Percentiles rank a stretch among this genome's conserved stretches.
phyloP scores from a whole-genome alignment of 1,140 invertebrate genomes.

The Nixonia krombeini region DNA sequence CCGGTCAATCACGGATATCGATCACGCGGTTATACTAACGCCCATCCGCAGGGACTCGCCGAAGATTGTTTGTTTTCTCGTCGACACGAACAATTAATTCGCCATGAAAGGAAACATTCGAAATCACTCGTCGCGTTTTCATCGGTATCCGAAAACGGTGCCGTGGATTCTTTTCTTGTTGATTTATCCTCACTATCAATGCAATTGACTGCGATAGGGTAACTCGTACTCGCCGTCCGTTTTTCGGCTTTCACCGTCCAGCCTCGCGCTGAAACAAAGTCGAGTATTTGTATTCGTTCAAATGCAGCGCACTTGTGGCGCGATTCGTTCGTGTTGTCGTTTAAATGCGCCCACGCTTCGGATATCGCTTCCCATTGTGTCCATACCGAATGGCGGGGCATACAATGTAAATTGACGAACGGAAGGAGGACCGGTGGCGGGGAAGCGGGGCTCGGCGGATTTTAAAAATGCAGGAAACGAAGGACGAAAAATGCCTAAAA shows the following conservation, averaged over 20 bases:
- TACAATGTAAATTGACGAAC: constrained; percentile 41
- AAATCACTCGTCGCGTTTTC: constrained; percentile 9
- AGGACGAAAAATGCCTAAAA: constrained; percentile 20
- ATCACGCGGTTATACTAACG: too few species aligned
- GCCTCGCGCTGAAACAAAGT: constrained; percentile 24
- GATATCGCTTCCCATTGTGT: constrained; percentile 43
- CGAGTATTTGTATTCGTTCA: constrained; percentile 37
- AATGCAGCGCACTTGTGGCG: constrained; percentile 32
- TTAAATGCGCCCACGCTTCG: constrained; percentile 44
- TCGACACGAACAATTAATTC: too few species aligned
- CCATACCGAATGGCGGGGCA: constrained; percentile 35
- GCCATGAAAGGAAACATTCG: too few species aligned
- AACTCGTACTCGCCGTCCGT: constrained; percentile 14
- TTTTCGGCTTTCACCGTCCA: constrained; percentile 25
- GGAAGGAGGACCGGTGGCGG: constrained; percentile 24
- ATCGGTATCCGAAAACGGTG: constrained; percentile 27
- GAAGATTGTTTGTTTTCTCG: too few species aligned
- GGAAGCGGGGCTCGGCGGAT: constrained; percentile 19
- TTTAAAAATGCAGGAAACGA: constrained; percentile 35
- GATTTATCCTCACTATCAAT: constrained; percentile 39
- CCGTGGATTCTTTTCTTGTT: constrained; percentile 25
- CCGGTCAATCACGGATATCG: too few species aligned
- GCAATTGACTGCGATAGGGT: constrained; percentile 35
- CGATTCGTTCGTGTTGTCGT: constrained; percentile 33
- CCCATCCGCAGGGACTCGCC: too few species aligned